Evolutionary conservation across 2,113 vertebrate genomes (phyloP).

Genomic region (Dromaius novaehollandiae): DNA sequence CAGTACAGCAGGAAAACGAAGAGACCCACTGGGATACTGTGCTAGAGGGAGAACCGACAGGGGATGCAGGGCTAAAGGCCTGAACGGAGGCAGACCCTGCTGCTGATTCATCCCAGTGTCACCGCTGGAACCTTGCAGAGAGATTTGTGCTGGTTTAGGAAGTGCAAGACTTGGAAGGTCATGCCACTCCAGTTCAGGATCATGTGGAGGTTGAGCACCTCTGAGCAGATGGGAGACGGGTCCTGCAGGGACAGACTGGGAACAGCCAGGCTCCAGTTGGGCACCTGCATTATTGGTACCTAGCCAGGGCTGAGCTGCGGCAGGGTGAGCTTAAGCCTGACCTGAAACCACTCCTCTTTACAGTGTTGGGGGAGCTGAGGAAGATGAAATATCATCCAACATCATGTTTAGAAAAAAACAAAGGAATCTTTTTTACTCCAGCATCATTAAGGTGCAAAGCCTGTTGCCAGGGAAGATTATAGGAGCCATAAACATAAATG

Average conservation of each 20-base stretch:
- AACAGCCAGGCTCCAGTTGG: background rate
- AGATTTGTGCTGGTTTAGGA: background rate
- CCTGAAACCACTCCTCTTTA: background rate
- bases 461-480: background rate
- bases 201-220: background rate
- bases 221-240: background rate
- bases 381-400: background rate
- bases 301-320: background rate
- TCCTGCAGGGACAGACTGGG: background rate
- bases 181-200: background rate
- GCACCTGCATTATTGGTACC: background rate
- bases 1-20: background rate
- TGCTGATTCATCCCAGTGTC: background rate
- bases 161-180: background rate
- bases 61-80: background rate
- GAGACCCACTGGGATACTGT: background rate
- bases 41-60: background rate
- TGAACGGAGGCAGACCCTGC: background rate
- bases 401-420: background rate
- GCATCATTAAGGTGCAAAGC: background rate
- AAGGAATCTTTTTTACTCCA: background rate
- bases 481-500: background rate
- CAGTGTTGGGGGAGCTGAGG: background rate
- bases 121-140: background rate
- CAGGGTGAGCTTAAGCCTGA: background rate